Percentiles rank a stretch among this genome's conserved stretches.
Evolutionary conservation across 2,797 vertebrate species (phyloP).

Genomic region (Microchirus variegatus): DNA sequence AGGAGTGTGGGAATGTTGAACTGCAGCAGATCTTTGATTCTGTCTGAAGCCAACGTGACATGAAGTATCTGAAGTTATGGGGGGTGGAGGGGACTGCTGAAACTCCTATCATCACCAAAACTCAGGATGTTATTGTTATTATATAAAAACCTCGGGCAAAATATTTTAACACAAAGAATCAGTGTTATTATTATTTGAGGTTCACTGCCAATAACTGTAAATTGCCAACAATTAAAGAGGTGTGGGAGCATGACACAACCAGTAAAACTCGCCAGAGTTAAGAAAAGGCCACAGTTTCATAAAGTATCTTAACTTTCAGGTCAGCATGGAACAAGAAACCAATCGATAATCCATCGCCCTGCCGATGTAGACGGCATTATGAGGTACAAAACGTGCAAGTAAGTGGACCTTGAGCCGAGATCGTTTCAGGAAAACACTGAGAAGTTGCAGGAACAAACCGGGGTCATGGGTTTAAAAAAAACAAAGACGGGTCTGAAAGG

Average conservation of each 20-base stretch:
- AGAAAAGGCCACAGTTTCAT: background rate
- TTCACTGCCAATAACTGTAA: conserved; percentile 8
- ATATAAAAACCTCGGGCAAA: conserved; percentile 16
- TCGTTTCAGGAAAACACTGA: too few relatives aligned
- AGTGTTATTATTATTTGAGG: background rate
- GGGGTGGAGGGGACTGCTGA: conserved; percentile 28
- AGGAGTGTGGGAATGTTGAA: conserved; percentile 40
- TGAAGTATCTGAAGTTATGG: conserved; percentile 28
- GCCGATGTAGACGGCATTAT: too few relatives aligned
- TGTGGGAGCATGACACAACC: background rate
- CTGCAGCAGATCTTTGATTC: conserved; percentile 13
- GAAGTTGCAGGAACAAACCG: too few relatives aligned
- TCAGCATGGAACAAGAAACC: too few relatives aligned
- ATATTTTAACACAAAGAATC: conserved; percentile 12
- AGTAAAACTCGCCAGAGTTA: background rate
- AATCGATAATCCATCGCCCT: too few relatives aligned
- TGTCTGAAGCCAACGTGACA: conserved; percentile 14
- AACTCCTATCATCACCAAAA: conserved; percentile 13
- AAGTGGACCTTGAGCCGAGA: background rate
- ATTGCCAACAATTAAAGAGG: background rate
- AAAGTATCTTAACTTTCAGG: too few relatives aligned
- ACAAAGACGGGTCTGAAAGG: too few relatives aligned
- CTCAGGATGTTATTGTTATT: background rate
- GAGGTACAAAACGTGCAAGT: too few relatives aligned
- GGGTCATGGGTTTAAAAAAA: too few relatives aligned